Base-by-base conservation (phyloP, 2,797 vertebrate genomes). In the Lithobates sylvaticus region DNA sequence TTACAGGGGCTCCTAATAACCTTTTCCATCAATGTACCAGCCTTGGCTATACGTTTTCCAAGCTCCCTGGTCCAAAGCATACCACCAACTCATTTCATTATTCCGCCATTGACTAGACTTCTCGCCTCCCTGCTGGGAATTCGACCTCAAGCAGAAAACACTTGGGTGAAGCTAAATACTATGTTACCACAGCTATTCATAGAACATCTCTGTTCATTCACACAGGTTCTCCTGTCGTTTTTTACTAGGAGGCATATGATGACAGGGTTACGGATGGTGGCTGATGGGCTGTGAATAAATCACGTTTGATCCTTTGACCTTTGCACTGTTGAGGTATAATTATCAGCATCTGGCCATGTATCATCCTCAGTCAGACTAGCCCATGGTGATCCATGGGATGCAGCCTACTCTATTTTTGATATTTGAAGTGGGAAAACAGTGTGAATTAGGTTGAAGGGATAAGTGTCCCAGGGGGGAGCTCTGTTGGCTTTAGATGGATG, bases 401-500 rank as follows among this genome's bases (percentile, higher is more conserved):
- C 36, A 29, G 79, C 15, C 47, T 39, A 73, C 50, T 32, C 39
- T 16, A 26, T 61, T 29, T 77, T 1, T 29, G 10, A 69, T 36
- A 12, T 23, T 54, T 23, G 16, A 68, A 69, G 42, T 76, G 26
- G 44, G 54, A 65, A 72, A 58, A 36, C 69, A 34, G 39, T 68
- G 36, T 27, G 54, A 21, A 65, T 85, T 36, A 73, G 84, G 61
- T 54, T 32, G 34, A 21, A 26, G n/a, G 72, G 44, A 44, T 47
- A 26, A 64, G 58, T 44, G 34, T 78, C 85, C 67, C 75, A 29
- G 67, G 80, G 72, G 58, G 26, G 67, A 21, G 15, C 64, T 34
- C 68, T 76, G 50, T 47, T 44, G 72, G 78, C 44, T 81, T 86
- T 79, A 70, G 68, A 82, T 83, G 75, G 78, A 83, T 87, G 75